Base-by-base conservation (phyloP, 2,113 vertebrate species). In the Oreocharis arfaki region DNA sequence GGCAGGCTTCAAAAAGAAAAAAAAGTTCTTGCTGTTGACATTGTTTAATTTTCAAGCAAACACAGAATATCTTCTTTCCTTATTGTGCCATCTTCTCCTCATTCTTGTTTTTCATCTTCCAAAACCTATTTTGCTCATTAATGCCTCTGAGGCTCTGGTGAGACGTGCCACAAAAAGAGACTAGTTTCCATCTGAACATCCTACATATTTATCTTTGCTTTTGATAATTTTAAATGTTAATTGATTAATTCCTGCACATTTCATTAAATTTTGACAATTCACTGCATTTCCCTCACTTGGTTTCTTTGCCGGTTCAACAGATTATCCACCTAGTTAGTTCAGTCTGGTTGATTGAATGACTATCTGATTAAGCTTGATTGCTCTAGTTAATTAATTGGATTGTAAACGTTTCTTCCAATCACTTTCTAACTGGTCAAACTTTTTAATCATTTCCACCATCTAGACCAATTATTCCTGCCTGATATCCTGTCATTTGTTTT, bases 381-480 rank as follows among this genome's bases (percentile, higher is more conserved):
- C 56, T 93, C 42, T 30, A 49, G 67, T 88, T 89, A 92, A 96
- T 95, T 89, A 94, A 89, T 68, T 86, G 67, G 56, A 90, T 90
- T 92, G 76, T 78, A 95, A 93, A 88, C 84, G 56, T 94, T 92
- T 94, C 94, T 90, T 87, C 83, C 75, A 89, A 74, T 95, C 87
- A 78, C 49, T 84, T 95, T 68, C 35, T 86, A 93, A 92, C 60
- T 63, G 53, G 86, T 91, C 60, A 85, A 92, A 57, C 24, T 53
- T 68, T 90, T 80, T 65, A 92, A 95, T 90, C 2, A 69, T 70
- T 94, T 84, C 67, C 63, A 61, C 70, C 61, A 70, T 84, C 50
- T 39, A 88, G 44, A 74, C 21, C 33, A 89, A 70, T 97, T 95
- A 93, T 63, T 89, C 63, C 60, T 86, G 69, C 47, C 59, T 86